Evolutionary conservation across 1,140 invertebrate species (phyloP), one percentile per base, ranked within the genome.

Genomic region (Macrobrachium rosenbergii): DNA sequence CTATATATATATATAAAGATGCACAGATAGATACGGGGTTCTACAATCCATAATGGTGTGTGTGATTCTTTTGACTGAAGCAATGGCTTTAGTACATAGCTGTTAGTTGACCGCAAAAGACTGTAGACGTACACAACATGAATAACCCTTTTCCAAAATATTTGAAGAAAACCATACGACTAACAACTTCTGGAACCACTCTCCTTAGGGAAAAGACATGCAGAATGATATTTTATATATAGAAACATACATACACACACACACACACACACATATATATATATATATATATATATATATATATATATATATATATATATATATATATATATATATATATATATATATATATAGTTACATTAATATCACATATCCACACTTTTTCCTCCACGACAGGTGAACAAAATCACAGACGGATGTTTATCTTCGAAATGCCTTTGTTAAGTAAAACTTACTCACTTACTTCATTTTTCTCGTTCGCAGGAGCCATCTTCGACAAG

Each of bases 401-500:
- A 21, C 37, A 75, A 23, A 16, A 21, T 11, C 10, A 19, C 21
- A 19, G 17, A 2, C 19, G 19, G 2, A n/a, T 19, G 16, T 76
- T 8, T 43, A 11, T 76, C 12, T n/a, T 28, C 23, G 19, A 76
- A 2, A 19, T 43, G n/a, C 19, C 17, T 21, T n/a, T n/a, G 21
- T 17, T 52, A n/a, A 28, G 3, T 8, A 23, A 10, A n/a, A 37
- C 12, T 43, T 52, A 7, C 59, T 58, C 37, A 58, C 16, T n/a
- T 7, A 5, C n/a, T 7, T 60, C 23, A 5, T 76, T 23, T 62
- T 43, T 60, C 17, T n/a, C 28, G 17, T n/a, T 11, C 69, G 12
- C 82, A 83, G 82, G 82, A 19, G 82, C 82, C 21, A 83, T 83
- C 17, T 83, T 83, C 82, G 72, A 76, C 90, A 96, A 97, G 91